Percentiles rank a stretch among this genome's conserved stretches.
Evolutionary conservation across 2,888 invertebrate species (phyloP).

Genomic region (Drosophila mettleri): DNA sequence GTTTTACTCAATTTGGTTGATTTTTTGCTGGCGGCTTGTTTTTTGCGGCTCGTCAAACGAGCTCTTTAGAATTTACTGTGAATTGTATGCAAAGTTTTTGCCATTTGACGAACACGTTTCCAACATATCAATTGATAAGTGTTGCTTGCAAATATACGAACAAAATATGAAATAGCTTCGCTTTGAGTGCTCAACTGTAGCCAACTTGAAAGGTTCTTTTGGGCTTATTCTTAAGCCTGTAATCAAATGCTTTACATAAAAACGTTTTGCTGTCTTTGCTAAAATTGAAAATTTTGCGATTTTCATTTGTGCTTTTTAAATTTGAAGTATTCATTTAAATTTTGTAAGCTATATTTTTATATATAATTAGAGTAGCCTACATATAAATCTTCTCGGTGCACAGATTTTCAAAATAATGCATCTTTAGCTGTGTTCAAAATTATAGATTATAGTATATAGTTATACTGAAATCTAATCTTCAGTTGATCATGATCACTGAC

Average conservation of each 20-base stretch:
- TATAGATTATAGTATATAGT: background rate
- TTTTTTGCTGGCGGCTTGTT: slow-evolving; percentile 48
- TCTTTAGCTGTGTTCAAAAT: background rate
- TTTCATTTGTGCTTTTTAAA: too few relatives aligned
- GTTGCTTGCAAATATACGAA: slow-evolving; percentile 16
- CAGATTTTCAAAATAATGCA: background rate
- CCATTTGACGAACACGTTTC: slow-evolving; percentile 31
- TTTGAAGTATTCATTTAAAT: background rate
- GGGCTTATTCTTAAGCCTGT: slow-evolving; percentile 56
- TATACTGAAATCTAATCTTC: too few relatives aligned
- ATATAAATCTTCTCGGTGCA: background rate
- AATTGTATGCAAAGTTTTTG: slow-evolving; percentile 40
- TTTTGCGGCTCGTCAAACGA: slow-evolving; percentile 36
- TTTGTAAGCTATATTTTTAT: too few relatives aligned
- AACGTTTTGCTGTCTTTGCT: background rate
- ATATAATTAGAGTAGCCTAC: too few relatives aligned
- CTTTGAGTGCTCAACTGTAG: slow-evolving; percentile 41
- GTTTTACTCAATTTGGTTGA: slow-evolving; percentile 75
- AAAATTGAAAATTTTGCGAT: background rate
- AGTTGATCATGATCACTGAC: too few relatives aligned
- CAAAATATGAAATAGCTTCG: slow-evolving; percentile 46
- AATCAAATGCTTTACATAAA: slow-evolving; percentile 39
- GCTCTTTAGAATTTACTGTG: slow-evolving; percentile 39
- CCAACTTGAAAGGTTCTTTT: too few relatives aligned
- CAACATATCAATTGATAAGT: slow-evolving; percentile 60